A percentile compares a stretch with the other conserved stretches of the same genome.
Evolutionary conservation across 1,140 invertebrate genomes (phyloP).

Genomic region (Proales similis): DNA sequence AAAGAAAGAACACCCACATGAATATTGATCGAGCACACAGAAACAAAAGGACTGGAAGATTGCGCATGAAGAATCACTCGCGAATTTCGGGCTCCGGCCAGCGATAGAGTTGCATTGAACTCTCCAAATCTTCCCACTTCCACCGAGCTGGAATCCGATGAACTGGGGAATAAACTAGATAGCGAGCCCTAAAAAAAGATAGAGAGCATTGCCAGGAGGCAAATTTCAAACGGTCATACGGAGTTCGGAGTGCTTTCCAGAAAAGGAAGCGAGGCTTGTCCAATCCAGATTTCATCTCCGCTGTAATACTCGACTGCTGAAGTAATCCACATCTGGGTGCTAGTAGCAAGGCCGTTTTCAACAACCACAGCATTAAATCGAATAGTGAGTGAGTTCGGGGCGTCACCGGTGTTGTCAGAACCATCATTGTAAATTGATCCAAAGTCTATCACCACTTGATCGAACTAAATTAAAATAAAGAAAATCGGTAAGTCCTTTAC

Average conservation of each 20-base stretch:
- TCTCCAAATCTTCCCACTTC: constrained; percentile 24
- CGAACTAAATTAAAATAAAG: constrained; percentile 46
- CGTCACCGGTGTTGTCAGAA: neutral
- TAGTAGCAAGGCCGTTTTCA: constrained; percentile 42
- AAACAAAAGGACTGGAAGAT: too few species aligned
- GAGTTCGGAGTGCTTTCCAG: neutral
- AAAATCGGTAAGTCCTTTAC: constrained; percentile 37
- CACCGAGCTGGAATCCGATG: neutral
- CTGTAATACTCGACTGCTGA: constrained; percentile 54
- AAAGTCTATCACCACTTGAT: constrained; percentile 51
- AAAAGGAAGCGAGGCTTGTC: constrained; percentile 45
- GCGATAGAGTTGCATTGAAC: neutral
- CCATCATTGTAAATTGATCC: constrained; percentile 47
- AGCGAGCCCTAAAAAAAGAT: neutral
- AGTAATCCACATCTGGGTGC: constrained; percentile 49
- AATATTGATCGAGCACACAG: too few species aligned
- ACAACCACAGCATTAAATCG: constrained; percentile 50
- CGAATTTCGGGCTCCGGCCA: neutral
- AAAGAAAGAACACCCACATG: too few species aligned
- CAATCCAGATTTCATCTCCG: constrained; percentile 53
- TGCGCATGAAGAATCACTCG: constrained; percentile 5
- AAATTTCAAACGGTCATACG: neutral
- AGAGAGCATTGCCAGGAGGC: neutral
- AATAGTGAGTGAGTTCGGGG: constrained; percentile 42
- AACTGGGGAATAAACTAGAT: neutral